phyloP scores from a whole-genome alignment of 2,797 vertebrate species.

The Leptatherina wallacei region DNA sequence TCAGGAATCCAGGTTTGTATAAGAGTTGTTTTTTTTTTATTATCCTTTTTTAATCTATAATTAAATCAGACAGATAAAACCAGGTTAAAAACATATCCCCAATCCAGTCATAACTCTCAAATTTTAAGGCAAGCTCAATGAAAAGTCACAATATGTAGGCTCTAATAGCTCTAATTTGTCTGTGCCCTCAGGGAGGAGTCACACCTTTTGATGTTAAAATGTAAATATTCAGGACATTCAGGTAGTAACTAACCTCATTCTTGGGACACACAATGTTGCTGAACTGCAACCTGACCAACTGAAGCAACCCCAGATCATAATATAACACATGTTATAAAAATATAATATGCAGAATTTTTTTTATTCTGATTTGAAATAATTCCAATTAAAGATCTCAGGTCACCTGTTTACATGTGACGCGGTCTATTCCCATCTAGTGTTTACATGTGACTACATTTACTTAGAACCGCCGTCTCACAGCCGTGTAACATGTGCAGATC shows the following conservation, averaged over 20 bases:
- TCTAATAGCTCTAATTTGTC: not conserved
- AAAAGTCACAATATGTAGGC: not conserved
- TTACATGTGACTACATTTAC: no score
- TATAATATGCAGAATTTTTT: no score
- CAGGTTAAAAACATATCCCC: not conserved
- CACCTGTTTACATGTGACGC: no score
- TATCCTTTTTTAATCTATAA: not conserved
- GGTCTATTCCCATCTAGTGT: no score
- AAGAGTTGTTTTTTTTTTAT: not conserved
- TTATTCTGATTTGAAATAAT: no score
- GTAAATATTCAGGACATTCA: not conserved
- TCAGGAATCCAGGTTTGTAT: slow-evolving; percentile 94
- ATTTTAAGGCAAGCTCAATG: not conserved
- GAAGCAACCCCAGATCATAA: not conserved
- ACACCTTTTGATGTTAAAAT: not conserved
- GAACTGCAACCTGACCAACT: not conserved
- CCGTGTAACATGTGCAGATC: no score
- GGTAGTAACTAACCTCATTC: not conserved
- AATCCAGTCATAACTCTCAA: not conserved
- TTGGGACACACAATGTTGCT: not conserved
- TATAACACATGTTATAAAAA: no score
- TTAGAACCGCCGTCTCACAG: no score
- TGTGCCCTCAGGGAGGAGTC: not conserved
- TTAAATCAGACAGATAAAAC: not conserved
- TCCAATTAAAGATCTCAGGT: no score